Evolutionary conservation across 2,888 invertebrate species (phyloP).

Genomic region (Dryococelus australis): DNA sequence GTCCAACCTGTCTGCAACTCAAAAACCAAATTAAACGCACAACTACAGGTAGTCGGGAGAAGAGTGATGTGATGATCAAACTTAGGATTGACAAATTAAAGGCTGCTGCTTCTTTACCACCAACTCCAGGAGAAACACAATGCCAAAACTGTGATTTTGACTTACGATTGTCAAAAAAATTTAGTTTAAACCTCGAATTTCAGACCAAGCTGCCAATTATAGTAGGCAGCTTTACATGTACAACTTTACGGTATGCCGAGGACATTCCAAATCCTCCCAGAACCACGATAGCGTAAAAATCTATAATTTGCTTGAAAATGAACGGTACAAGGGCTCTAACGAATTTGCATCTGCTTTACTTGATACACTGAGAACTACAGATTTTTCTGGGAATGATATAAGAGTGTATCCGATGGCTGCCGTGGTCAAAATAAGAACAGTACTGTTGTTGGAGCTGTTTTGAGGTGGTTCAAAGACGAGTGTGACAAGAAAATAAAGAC

Average conservation of each 20-base stretch:
- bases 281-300: neutral
- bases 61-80: neutral
- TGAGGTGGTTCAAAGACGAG: constrained; percentile 11
- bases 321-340: neutral
- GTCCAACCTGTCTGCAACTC: neutral
- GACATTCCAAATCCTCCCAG: neutral
- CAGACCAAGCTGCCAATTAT: neutral
- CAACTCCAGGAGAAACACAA: neutral
- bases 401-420: constrained; percentile 16
- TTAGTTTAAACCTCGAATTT: neutral
- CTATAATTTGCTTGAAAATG: too few species aligned
- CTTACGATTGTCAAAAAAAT: neutral
- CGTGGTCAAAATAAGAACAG: neutral
- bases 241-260: too few species aligned
- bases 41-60: constrained; percentile 13
- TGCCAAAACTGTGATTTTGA: neutral
- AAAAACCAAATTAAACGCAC: neutral
- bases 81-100: neutral
- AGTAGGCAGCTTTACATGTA: neutral
- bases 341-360: neutral
- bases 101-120: neutral
- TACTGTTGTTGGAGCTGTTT: neutral
- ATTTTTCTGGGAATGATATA: neutral
- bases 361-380: neutral
- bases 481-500: too few species aligned